These are phyloP conservation scores for Drosophila quasianomalipes DNA, from an alignment of 2,888 invertebrate genomes.

Conservation along the genomic window DNA sequence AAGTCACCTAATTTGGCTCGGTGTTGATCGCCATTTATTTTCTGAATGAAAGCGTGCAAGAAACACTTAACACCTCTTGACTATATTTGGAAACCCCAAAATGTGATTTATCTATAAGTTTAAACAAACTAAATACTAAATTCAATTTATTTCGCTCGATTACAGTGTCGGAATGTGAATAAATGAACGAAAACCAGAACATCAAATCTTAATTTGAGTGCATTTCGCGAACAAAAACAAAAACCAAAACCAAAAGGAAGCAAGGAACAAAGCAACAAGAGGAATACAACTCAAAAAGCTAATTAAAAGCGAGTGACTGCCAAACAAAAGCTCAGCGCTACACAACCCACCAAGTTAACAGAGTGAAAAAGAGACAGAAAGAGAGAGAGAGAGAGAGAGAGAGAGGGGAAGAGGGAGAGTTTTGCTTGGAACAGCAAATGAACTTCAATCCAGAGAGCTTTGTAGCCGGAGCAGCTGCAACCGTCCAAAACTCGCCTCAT, in stretches of 20 bases:
- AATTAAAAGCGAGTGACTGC: conserved; percentile 17
- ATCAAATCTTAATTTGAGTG: conserved; percentile 69
- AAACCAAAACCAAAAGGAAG: conserved; percentile 19
- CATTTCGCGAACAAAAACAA: conserved; percentile 69
- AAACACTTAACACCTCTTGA: conserved; percentile 1
- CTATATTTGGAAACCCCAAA: neutral
- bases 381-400: neutral
- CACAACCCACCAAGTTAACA: conserved; percentile 45
- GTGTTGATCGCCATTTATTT: neutral
- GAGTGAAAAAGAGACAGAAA: conserved; percentile 5
- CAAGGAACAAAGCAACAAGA: conserved; percentile 5
- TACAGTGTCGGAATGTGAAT: conserved; percentile 39
- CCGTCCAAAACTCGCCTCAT: conserved; percentile 40
- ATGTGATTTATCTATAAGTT: neutral
- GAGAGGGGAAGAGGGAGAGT: conserved; percentile 5
- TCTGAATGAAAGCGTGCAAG: neutral
- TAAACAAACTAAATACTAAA: conserved; percentile 8
- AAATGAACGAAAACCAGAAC: conserved; percentile 50
- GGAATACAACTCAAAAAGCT: conserved; percentile 2
- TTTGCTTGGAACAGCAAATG: conserved; percentile 63
- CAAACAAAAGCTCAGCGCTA: conserved; percentile 38
- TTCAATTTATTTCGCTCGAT: conserved; percentile 12
- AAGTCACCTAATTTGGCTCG: neutral
- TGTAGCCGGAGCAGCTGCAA: conserved; percentile 65
- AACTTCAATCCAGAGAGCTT: conserved; percentile 77